Conservation (phyloP, 2,888 invertebrate species). For the Rugalucina vietnamica region DNA sequence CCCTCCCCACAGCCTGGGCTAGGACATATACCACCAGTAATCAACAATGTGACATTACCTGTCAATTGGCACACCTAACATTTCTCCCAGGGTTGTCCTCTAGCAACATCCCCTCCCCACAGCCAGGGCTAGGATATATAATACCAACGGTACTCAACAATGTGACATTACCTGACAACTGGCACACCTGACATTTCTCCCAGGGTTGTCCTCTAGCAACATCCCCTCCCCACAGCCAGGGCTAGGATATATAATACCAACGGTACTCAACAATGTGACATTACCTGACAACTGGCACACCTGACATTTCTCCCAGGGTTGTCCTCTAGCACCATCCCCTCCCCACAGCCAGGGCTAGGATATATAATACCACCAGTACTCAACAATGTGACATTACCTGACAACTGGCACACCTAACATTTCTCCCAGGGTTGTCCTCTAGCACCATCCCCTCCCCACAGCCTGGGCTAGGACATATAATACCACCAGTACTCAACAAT, state of each 20-base stretch:
- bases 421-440: constrained; percentile 84
- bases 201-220: constrained; percentile 85
- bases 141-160: not conserved
- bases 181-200: constrained; percentile 86
- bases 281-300: constrained; percentile 88
- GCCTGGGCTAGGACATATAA: constrained; percentile 92
- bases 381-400: constrained; percentile 86
- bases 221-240: constrained; percentile 94
- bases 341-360: constrained; percentile 93
- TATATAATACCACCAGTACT: constrained; percentile 92
- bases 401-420: constrained; percentile 87
- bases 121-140: constrained; percentile 93
- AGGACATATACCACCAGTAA: constrained; percentile 92
- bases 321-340: constrained; percentile 88
- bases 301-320: constrained; percentile 85
- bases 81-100: constrained; percentile 85
- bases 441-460: constrained; percentile 92
- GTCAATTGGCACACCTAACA: constrained; percentile 87
- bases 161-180: constrained; percentile 87
- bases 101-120: constrained; percentile 91
- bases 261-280: constrained; percentile 85
- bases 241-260: constrained; percentile 92
- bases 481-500: constrained; percentile 90
- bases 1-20: constrained; percentile 94
- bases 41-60: constrained; percentile 88